Percentiles rank a stretch among this genome's conserved stretches.
Evolutionary conservation across 2,888 invertebrate species (phyloP).

Genomic region (Sphecodes monilicornis): DNA sequence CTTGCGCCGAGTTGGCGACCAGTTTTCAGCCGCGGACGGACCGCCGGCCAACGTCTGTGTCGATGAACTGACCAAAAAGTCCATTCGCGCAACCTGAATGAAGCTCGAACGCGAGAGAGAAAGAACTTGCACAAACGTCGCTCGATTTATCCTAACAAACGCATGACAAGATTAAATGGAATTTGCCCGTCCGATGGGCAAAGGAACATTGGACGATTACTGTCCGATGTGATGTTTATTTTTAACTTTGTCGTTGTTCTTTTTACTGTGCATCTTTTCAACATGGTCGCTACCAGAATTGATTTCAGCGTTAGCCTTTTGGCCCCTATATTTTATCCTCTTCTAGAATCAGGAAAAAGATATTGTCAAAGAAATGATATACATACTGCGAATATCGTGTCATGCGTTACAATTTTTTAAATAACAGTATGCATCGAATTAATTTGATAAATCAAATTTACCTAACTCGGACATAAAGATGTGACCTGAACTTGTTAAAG

Average conservation of each 20-base stretch:
- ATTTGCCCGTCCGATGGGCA: background rate
- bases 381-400: too few relatives aligned
- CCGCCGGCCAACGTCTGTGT: background rate
- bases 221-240: background rate
- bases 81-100: background rate
- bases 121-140: background rate
- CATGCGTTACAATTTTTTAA: too few relatives aligned
- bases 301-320: too few relatives aligned
- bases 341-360: background rate
- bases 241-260: background rate
- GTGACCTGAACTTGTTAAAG: background rate
- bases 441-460: too few relatives aligned
- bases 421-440: too few relatives aligned
- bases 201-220: background rate
- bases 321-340: too few relatives aligned
- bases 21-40: constrained; percentile 53
- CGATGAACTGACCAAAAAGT: background rate
- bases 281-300: background rate
- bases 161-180: background rate
- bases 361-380: too few relatives aligned
- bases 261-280: background rate
- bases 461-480: background rate
- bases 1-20: constrained; percentile 69
- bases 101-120: background rate
- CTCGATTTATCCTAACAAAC: background rate